phyloP scores from a whole-genome alignment of 2,113 vertebrate genomes.

The Rynchops niger region DNA sequence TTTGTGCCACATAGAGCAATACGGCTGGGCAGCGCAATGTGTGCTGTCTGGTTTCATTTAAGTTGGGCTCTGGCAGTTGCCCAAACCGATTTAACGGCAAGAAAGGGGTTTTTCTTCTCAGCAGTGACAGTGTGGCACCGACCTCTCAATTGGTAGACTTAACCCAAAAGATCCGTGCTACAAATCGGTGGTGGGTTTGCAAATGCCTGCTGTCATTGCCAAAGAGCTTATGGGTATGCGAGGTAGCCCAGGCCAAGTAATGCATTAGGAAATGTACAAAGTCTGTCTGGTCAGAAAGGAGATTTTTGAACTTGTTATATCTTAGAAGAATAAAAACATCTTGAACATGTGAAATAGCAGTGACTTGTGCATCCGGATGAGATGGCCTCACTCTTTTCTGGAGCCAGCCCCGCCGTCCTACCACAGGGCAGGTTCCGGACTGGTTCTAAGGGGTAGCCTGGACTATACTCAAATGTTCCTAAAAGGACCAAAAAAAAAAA shows the following conservation, averaged over 20 bases:
- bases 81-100: not conserved
- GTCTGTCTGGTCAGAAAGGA: not conserved
- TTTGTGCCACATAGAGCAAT: fast-evolving
- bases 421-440: not conserved
- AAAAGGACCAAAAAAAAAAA: not conserved
- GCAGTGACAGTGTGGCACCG: not conserved
- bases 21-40: not conserved
- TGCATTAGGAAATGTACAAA: not conserved
- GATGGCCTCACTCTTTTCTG: not conserved
- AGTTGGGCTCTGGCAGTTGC: not conserved
- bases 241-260: not conserved
- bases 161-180: not conserved
- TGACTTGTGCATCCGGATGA: not conserved
- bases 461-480: not conserved
- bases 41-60: not conserved
- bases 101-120: not conserved
- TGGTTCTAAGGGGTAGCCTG: not conserved
- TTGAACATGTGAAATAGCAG: not conserved
- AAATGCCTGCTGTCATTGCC: not conserved
- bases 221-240: not conserved
- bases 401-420: fast-evolving
- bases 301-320: not conserved
- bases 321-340: not conserved
- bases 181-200: not conserved
- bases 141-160: not conserved